Conservation (phyloP, 2,797 vertebrate species). For the Pseudomugil tenellus region DNA sequence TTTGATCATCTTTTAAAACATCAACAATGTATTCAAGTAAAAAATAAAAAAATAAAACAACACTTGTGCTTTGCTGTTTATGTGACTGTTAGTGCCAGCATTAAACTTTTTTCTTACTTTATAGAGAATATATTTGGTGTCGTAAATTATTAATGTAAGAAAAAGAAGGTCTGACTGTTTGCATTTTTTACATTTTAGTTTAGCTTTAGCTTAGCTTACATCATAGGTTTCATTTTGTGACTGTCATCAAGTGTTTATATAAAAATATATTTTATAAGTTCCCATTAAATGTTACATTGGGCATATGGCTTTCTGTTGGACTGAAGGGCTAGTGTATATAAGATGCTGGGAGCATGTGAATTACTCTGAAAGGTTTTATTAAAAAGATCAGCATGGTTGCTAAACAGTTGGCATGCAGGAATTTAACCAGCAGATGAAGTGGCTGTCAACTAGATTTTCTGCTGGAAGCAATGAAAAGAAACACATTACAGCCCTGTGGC, state of each 20-base stretch:
- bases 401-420: constrained; percentile 33
- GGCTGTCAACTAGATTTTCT: constrained; percentile 64
- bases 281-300: neutral
- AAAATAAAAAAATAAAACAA: no score
- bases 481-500: constrained; percentile 16
- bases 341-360: neutral
- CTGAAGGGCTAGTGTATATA: neutral
- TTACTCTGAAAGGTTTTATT: neutral
- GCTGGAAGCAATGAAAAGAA: constrained; percentile 33
- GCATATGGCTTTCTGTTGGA: neutral
- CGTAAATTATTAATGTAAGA: no score
- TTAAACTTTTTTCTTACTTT: no score
- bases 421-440: constrained; percentile 33
- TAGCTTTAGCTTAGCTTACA: neutral
- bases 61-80: no score
- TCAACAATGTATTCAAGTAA: no score
- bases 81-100: no score
- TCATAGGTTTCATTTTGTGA: neutral
- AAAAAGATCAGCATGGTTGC: constrained; percentile 34
- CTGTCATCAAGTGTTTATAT: no score
- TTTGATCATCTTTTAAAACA: no score
- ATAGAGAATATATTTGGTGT: no score
- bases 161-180: no score
- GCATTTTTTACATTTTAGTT: no score
- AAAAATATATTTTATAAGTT: neutral